Evolutionary conservation across 2,888 invertebrate species (phyloP), one percentile per base, ranked within the genome.

Genomic region (Podotricha telesiphe): DNA sequence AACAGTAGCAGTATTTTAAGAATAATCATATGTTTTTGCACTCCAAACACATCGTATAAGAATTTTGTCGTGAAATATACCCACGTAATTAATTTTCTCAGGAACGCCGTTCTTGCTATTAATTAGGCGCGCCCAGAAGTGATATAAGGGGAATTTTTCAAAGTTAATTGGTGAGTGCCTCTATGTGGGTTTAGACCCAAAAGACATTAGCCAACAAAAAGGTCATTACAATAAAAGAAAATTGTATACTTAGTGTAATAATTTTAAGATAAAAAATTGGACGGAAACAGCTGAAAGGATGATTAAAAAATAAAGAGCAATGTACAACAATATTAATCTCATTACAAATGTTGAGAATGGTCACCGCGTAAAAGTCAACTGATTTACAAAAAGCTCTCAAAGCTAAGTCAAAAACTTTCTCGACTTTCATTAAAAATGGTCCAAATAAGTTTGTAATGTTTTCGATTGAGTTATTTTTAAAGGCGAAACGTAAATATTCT

Each of bases 111-210:
- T 73, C 72, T 72, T 68, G 71, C 72, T 74, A 77, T 74, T 76
- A 75, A 75, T 71, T 69, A 75, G 63, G 51, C 63, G 74, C 51
- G 67, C 62, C 61, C 65, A 69, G 67, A 70, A 70, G 69, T 72
- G 73, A 72, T 75, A 72, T 73, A 76, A 75, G 74, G 73, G 72
- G 72, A 74, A 71, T 74, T 74, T 70, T 76, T 70, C 72, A 70
- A 71, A 72, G 69, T 75, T 75, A 74, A 74, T 71, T 73, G 69
- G 56, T 67, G 55, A 67, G 66, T 53, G 37, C 66, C 47, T 70
- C 40, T 59, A 47, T 65, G 42, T n/a, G 53, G 53, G 58, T n/a
- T n/a, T n/a, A n/a, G n/a, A n/a, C 37, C 55, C 19, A 50, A 61
- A 65, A 55, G 45, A 56, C 47, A 53, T 67, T 37, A 70, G 50